Conservation (phyloP, 2,888 invertebrate genomes). For the Oligia fasciuncula region DNA sequence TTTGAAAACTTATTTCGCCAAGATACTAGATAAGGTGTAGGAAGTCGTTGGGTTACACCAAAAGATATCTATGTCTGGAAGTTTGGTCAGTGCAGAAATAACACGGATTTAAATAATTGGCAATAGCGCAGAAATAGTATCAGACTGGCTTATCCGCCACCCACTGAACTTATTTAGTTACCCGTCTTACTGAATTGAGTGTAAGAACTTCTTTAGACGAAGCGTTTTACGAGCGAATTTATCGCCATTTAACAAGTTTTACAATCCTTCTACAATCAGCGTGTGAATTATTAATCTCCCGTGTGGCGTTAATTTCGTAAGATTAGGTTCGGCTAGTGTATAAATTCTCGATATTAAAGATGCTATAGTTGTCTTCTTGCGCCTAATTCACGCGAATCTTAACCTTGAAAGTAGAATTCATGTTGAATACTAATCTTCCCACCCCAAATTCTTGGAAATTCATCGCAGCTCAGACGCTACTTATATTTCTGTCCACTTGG, state of each 20-base stretch:
- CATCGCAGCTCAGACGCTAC: neutral
- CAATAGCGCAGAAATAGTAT: slow-evolving; percentile 48
- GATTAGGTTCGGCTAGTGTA: slow-evolving; percentile 1
- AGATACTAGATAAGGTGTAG: slow-evolving; percentile 34
- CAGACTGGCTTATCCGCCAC: slow-evolving; percentile 42
- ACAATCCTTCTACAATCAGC: slow-evolving; percentile 12
- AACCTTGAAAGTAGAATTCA: slow-evolving; percentile 35
- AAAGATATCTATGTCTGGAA: slow-evolving; percentile 36
- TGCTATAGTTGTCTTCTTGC: slow-evolving; percentile 35
- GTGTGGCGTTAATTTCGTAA: slow-evolving; percentile 26
- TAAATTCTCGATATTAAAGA: slow-evolving; percentile 17
- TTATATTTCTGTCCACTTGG: slow-evolving; percentile 16
- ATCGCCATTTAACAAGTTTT: slow-evolving; percentile 15
- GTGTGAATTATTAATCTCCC: slow-evolving; percentile 25
- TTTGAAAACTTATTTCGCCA: slow-evolving; percentile 11
- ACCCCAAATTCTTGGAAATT: slow-evolving; percentile 49
- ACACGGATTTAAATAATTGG: slow-evolving; percentile 57
- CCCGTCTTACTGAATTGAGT: slow-evolving; percentile 43
- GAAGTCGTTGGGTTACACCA: slow-evolving; percentile 27
- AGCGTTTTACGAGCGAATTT: slow-evolving; percentile 27
- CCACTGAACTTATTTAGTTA: slow-evolving; percentile 53
- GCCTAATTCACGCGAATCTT: slow-evolving; percentile 20
- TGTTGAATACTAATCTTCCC: slow-evolving; percentile 41
- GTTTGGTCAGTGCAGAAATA: slow-evolving; percentile 49
- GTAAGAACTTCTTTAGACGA: slow-evolving; percentile 27